Percentiles rank a stretch among this genome's conserved stretches.
Evolutionary conservation across 2,888 invertebrate genomes (phyloP).

Genomic region (Xestia ashworthii): DNA sequence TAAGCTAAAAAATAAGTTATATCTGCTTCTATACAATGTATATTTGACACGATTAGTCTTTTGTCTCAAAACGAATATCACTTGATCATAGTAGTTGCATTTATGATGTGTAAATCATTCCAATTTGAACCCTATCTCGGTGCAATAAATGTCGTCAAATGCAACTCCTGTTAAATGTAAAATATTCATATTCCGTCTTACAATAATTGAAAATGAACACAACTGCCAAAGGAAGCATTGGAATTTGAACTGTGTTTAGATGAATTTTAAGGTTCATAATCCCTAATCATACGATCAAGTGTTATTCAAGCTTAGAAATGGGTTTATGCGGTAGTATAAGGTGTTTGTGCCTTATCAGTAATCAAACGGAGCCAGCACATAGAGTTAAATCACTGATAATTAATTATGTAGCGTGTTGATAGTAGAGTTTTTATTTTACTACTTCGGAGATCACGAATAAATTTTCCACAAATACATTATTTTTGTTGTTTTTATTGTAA

Average conservation of each 20-base stretch:
- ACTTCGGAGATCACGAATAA: constrained; percentile 86
- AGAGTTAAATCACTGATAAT: constrained; percentile 71
- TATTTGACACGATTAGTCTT: constrained; percentile 48
- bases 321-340: constrained; percentile 52
- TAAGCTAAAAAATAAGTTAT: not conserved
- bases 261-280: not conserved
- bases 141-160: constrained; percentile 36
- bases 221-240: not conserved
- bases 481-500: constrained; percentile 67
- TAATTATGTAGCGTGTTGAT: constrained; percentile 65
- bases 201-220: not conserved
- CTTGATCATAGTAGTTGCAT: constrained; percentile 39
- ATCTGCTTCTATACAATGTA: constrained; percentile 11
- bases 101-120: constrained; percentile 26
- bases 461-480: constrained; percentile 82
- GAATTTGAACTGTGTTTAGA: not conserved
- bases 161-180: constrained; percentile 4
- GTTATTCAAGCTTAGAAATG: constrained; percentile 27
- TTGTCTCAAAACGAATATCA: constrained; percentile 26
- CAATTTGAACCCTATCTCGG: constrained; percentile 41
- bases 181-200: not conserved
- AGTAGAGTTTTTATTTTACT: constrained; percentile 87
- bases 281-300: constrained; percentile 29
- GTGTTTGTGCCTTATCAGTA: constrained; percentile 67
- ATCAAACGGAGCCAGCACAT: constrained; percentile 67